phyloP scores from a whole-genome alignment of 1,140 invertebrate species.

The Drosophila azteca region DNA sequence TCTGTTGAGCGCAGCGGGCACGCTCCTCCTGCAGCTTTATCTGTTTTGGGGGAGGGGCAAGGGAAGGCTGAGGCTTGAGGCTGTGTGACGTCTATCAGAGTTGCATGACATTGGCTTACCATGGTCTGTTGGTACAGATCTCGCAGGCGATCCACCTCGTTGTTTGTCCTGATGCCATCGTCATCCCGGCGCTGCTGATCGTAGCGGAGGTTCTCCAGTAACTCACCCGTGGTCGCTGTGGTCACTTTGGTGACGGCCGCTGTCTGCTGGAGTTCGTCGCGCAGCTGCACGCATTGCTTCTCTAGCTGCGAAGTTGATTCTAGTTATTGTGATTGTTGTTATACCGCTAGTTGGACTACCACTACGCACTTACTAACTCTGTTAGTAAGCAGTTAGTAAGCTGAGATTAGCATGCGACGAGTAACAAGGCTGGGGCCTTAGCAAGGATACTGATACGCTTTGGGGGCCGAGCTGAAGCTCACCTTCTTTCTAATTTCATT shows the following conservation, averaged over 20 bases:
- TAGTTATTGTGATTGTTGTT: slow-evolving; percentile 5
- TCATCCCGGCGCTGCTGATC: slow-evolving; percentile 71
- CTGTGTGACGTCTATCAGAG: background rate
- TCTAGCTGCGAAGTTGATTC: slow-evolving; percentile 35
- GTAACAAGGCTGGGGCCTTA: slow-evolving; percentile 11
- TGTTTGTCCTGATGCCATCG: slow-evolving; percentile 44
- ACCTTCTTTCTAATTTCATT: slow-evolving; percentile 71
- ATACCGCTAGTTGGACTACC: too few relatives aligned
- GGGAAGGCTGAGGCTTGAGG: background rate
- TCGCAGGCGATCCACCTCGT: slow-evolving; percentile 65
- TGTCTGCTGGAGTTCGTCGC: slow-evolving; percentile 53
- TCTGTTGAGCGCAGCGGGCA: slow-evolving; percentile 51
- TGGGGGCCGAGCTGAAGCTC: slow-evolving; percentile 26
- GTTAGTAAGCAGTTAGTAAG: background rate
- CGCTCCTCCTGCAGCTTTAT: slow-evolving; percentile 62
- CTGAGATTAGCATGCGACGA: slow-evolving; percentile 4
- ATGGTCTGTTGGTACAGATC: slow-evolving; percentile 53
- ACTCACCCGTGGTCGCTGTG: slow-evolving; percentile 63
- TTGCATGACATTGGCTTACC: too few relatives aligned
- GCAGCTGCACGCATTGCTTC: slow-evolving; percentile 62
- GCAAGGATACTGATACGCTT: slow-evolving; percentile 23
- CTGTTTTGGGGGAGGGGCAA: slow-evolving; percentile 27
- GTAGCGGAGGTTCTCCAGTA: slow-evolving; percentile 56
- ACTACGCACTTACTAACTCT: slow-evolving; percentile 9
- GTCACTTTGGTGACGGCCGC: slow-evolving; percentile 48